Percentiles rank a stretch among this genome's conserved stretches.
These are phyloP conservation scores for Morinoia aosen DNA, from an alignment of 2,888 invertebrate genomes.

Conservation along the genomic window DNA sequence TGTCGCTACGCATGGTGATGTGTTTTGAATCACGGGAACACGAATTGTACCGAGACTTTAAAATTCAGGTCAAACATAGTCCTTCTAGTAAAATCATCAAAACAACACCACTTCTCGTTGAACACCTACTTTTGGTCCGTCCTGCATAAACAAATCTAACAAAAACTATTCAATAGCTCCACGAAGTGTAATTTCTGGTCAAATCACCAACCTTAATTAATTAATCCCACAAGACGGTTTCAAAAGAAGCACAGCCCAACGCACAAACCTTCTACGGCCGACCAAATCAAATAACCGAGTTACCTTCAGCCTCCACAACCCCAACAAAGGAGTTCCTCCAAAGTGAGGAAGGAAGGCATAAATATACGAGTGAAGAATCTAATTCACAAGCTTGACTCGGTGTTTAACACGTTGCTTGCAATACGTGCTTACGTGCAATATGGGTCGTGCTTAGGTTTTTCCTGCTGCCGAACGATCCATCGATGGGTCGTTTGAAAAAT, in stretches of 20 bases:
- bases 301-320: too few species aligned
- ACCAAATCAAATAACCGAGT: too few species aligned
- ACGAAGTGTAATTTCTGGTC: background rate
- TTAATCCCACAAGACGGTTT: background rate
- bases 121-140: background rate
- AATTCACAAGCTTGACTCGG: background rate
- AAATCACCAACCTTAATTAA: background rate
- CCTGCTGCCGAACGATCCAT: too few species aligned
- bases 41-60: background rate
- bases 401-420: background rate
- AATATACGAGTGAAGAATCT: background rate
- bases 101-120: background rate
- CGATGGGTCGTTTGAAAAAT: too few species aligned
- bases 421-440: too few species aligned
- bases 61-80: background rate
- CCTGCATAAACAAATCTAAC: background rate
- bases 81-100: background rate
- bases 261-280: background rate
- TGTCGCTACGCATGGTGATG: too few species aligned
- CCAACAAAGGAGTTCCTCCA: background rate
- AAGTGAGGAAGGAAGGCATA: background rate
- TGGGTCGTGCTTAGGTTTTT: too few species aligned
- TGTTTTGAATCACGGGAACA: too few species aligned
- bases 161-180: background rate
- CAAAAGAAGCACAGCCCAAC: background rate